phyloP scores from a whole-genome alignment of 2,113 vertebrate genomes.

The Struthidea cinerea region DNA sequence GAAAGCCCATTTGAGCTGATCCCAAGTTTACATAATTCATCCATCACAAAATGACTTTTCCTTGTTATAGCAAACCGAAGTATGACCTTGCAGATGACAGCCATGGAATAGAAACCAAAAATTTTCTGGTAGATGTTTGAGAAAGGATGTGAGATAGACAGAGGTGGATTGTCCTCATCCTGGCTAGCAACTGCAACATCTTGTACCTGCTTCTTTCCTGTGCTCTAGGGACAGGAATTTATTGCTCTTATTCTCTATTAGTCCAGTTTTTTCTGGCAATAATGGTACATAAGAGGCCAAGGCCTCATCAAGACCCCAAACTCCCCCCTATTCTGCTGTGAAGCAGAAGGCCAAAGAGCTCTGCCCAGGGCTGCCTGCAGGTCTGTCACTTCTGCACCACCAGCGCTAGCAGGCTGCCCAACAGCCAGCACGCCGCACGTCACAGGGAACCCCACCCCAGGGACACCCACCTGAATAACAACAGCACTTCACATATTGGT shows the following conservation, averaged over 20 bases:
- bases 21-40: background rate
- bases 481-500: background rate
- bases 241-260: background rate
- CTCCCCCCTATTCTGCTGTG: background rate
- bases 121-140: background rate
- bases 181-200: background rate
- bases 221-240: background rate
- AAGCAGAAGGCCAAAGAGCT: background rate
- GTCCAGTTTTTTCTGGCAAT: background rate
- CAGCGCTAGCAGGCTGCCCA: background rate
- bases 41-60: conserved; percentile 64
- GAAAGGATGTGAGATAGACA: background rate
- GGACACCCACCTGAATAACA: background rate
- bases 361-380: background rate
- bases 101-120: background rate
- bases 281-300: background rate
- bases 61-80: background rate
- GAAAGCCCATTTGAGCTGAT: background rate
- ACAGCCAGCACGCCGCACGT: rapidly evolving
- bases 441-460: background rate
- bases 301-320: background rate
- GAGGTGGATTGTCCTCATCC: background rate
- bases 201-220: background rate
- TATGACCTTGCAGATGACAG: background rate
- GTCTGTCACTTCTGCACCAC: background rate